These are phyloP conservation scores for Oxycera nigricornis DNA, from an alignment of 2,888 invertebrate genomes.

Conservation along the genomic window DNA sequence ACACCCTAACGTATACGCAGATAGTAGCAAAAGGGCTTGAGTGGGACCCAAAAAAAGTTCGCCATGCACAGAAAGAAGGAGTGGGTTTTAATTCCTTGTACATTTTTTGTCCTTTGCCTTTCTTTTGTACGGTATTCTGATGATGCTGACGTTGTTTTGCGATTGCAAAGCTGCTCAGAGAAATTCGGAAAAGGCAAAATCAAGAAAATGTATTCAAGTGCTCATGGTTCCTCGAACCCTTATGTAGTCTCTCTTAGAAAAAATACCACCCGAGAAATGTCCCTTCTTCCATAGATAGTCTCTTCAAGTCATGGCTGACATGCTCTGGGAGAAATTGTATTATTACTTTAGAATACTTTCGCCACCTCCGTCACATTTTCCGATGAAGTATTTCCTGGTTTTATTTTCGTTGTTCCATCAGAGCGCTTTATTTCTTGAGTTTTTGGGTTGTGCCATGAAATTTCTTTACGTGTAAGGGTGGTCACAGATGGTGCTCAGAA, in stretches of 20 bases:
- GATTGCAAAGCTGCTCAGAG: constrained; percentile 41
- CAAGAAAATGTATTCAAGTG: constrained; percentile 46
- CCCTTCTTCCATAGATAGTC: not conserved
- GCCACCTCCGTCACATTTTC: constrained; percentile 17
- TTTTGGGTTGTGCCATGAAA: constrained; percentile 19
- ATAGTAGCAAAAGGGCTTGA: constrained; percentile 27
- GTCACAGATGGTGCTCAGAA: constrained; percentile 52
- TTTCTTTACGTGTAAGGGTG: constrained; percentile 49
- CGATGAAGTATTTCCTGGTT: constrained; percentile 32
- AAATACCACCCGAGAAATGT: not conserved
- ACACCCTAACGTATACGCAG: constrained; percentile 40
- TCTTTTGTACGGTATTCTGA: constrained; percentile 18
- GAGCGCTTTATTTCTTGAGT: constrained; percentile 12
- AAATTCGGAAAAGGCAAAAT: constrained; percentile 41
- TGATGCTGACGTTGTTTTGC: constrained; percentile 42
- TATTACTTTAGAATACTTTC: not conserved
- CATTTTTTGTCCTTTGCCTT: constrained; percentile 28
- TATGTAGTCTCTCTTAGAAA: not conserved
- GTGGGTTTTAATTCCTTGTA: constrained; percentile 35
- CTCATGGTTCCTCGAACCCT: constrained; percentile 38
- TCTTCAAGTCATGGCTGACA: constrained; percentile 1
- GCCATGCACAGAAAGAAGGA: not conserved
- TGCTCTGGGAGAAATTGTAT: not conserved
- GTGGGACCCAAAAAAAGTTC: constrained; percentile 22
- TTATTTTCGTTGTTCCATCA: constrained; percentile 34